Evolutionary conservation across 2,888 invertebrate species (phyloP).

Genomic region (Cryptocephalus moraei): DNA sequence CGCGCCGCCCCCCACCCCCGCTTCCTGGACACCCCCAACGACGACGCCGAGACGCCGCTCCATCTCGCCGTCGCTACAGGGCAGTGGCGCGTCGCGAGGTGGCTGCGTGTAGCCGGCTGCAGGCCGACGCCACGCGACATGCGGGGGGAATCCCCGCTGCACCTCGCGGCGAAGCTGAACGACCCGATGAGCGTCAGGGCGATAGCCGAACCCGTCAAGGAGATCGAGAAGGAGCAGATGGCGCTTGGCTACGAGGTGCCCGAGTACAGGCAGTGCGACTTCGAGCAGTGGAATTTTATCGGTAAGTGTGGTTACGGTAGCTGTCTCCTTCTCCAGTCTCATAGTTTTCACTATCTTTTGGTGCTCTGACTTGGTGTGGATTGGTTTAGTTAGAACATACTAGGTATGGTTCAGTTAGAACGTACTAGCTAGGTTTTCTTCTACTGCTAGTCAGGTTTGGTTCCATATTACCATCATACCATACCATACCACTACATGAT

Average conservation of each 20-base stretch:
- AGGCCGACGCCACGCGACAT: slow-evolving; percentile 53
- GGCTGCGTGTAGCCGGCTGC: slow-evolving; percentile 74
- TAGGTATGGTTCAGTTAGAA: too few relatives aligned
- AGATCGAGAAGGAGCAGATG: slow-evolving; percentile 34
- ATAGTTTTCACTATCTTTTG: too few relatives aligned
- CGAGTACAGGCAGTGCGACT: slow-evolving; percentile 39
- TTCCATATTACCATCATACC: too few relatives aligned
- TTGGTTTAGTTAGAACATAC: too few relatives aligned
- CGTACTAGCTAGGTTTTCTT: too few relatives aligned
- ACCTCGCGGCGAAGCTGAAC: slow-evolving; percentile 66
- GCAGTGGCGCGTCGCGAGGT: slow-evolving; percentile 62
- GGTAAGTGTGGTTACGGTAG: slow-evolving; percentile 64
- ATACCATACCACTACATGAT: too few relatives aligned
- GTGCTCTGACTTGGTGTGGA: too few relatives aligned
- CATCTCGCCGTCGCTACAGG: slow-evolving; percentile 76
- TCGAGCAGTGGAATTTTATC: slow-evolving; percentile 77
- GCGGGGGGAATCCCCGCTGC: slow-evolving; percentile 77
- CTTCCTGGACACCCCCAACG: slow-evolving; percentile 70
- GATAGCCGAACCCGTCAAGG: slow-evolving; percentile 57
- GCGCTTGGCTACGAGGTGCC: slow-evolving; percentile 31
- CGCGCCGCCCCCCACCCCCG: slow-evolving; percentile 66
- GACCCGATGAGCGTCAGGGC: slow-evolving; percentile 62
- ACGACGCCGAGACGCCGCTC: slow-evolving; percentile 70
- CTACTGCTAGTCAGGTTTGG: too few relatives aligned
- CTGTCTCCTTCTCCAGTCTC: too few relatives aligned